Conservation (phyloP, 2,888 invertebrate genomes). For the Acanthosepion esculentum region DNA sequence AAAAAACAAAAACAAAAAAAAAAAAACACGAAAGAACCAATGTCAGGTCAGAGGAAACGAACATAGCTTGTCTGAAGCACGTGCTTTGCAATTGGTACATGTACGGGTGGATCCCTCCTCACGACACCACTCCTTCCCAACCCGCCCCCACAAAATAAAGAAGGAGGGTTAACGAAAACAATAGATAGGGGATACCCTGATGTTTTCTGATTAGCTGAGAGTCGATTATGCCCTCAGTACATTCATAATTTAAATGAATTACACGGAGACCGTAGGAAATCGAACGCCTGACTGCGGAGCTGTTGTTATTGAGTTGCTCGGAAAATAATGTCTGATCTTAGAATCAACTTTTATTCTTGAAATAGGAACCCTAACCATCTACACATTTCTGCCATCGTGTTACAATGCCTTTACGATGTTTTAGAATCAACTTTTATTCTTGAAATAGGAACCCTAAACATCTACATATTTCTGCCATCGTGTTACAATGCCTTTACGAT, state of each 20-base stretch:
- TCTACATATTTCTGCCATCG: too few species aligned
- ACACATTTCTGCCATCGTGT: too few species aligned
- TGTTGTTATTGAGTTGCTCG: background rate
- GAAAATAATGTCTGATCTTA: too few species aligned
- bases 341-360: too few species aligned
- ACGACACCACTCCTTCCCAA: background rate
- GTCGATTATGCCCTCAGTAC: background rate
- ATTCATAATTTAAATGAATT: too few species aligned
- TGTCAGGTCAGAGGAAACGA: background rate
- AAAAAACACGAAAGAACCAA: background rate
- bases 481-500: too few species aligned
- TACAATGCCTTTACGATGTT: too few species aligned
- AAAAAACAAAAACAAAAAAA: background rate
- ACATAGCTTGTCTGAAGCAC: background rate
- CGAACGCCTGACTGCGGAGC: background rate
- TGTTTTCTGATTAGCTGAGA: background rate
- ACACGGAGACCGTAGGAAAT: background rate
- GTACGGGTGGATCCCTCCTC: background rate
- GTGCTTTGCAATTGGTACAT: background rate
- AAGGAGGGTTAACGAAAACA: background rate
- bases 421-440: too few species aligned
- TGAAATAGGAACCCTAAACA: too few species aligned
- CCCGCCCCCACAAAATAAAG: background rate
- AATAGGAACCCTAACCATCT: too few species aligned
- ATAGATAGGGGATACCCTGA: constrained; percentile 33